Percentiles rank a stretch among this genome's conserved stretches.
These are phyloP conservation scores for Tetrao urogallus DNA, from an alignment of 2,113 vertebrate genomes.

Conservation along the genomic window DNA sequence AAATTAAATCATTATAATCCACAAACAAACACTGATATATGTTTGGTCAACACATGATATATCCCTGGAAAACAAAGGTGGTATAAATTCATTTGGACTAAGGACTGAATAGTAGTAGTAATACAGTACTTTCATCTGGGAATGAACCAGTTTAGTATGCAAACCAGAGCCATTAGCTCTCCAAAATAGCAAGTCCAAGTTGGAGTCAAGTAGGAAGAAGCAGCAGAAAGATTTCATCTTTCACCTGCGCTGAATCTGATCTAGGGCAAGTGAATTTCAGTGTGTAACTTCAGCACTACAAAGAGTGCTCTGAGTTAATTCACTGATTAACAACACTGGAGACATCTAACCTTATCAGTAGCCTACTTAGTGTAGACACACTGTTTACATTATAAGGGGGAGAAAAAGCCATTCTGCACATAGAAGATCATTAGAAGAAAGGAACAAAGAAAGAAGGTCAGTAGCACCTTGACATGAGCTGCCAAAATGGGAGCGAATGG, in stretches of 20 bases:
- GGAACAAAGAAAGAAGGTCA: constrained; percentile 3
- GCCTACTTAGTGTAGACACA: not conserved
- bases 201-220: not conserved
- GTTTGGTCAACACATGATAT: not conserved
- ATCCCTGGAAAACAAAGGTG: not conserved
- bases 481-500: not conserved
- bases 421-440: not conserved
- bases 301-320: constrained; percentile 25
- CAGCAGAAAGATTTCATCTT: not conserved
- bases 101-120: not conserved
- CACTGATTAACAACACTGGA: constrained; percentile 11
- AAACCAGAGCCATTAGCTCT: not conserved
- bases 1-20: not conserved
- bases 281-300: not conserved
- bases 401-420: not conserved
- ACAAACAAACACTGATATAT: not conserved
- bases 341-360: not conserved
- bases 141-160: not conserved
- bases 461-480: not conserved
- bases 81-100: not conserved
- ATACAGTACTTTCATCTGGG: not conserved
- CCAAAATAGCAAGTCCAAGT: not conserved
- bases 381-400: not conserved
- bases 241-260: not conserved
- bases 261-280: not conserved